Evolutionary conservation across 2,113 vertebrate genomes (phyloP), one percentile per base, ranked within the genome.

Genomic region (Dipodomys stephensi): DNA sequence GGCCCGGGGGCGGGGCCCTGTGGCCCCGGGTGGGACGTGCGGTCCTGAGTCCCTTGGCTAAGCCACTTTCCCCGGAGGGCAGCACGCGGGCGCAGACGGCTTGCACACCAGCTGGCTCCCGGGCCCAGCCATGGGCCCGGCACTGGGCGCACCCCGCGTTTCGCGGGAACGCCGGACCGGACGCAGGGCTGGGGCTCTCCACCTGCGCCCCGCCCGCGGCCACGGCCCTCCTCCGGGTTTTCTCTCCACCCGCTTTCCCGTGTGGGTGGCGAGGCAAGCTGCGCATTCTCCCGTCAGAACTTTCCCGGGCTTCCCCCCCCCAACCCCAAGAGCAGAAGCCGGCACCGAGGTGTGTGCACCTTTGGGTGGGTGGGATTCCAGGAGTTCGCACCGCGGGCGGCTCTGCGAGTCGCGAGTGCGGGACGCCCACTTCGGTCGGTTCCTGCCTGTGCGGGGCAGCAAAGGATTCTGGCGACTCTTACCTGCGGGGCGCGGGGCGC

Each of bases 181-280:
- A 60, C 49, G 0, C 18, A 0, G 35, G 74, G n/a, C 23, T 6
- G 23, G 3, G 71, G 28, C 7, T 30, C 78, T 10, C 0, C 5
- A 46, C 0, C 6, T 18, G 39, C 19, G 23, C n/a, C 32, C 13
- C 0, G 65, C 10, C 71, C 44, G 20, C 0, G 60, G 65, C 27
- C 20, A 4, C 20, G 16, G 35, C 11, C 2, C 0, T 22, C 32
- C 15, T 46, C 44, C 8, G 11, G 15, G 6, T 30, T 20, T 32
- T 4, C 44, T 60, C 88, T 57, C 35, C 2, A 4, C 39, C 62
- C 72, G n/a, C 30, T 23, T 79, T n/a, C 68, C 9, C 4, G 0
- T 8, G 79, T 10, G 73, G 92, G 64, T 49, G 49, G n/a, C 57
- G 92, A 78, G 82, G 30, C 0, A 3, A 10, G n/a, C 15, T 71